Conservation (phyloP, 1,140 invertebrate genomes). For the Matsumurasca onukii region DNA sequence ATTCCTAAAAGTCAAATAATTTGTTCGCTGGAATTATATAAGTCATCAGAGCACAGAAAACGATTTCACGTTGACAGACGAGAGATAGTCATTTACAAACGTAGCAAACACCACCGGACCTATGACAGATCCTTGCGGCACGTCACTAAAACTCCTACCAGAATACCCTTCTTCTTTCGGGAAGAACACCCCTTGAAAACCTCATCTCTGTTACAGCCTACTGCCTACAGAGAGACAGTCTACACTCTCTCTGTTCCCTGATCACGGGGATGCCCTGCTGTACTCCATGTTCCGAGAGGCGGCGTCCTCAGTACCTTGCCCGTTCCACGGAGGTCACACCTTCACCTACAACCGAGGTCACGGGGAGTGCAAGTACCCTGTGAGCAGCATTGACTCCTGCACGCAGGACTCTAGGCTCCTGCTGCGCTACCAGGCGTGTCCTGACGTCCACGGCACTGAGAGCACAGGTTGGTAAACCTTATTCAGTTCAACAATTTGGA, state of each 20-base stretch:
- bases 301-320: conserved; percentile 65
- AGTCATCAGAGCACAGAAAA: too few relatives aligned
- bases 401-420: conserved; percentile 61
- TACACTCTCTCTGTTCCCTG: conserved; percentile 61
- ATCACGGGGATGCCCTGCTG: conserved; percentile 71
- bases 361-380: conserved; percentile 71
- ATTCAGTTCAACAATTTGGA: too few relatives aligned
- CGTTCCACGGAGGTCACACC: conserved; percentile 73
- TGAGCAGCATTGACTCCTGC: conserved; percentile 62
- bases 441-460: conserved; percentile 62
- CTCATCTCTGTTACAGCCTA: conserved; percentile 55
- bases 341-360: conserved; percentile 78
- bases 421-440: conserved; percentile 65
- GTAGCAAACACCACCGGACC: too few relatives aligned
- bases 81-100: too few relatives aligned
- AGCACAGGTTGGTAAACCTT: conserved; percentile 65
- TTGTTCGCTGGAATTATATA: too few relatives aligned
- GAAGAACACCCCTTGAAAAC: too few relatives aligned
- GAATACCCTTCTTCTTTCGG: too few relatives aligned
- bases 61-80: too few relatives aligned
- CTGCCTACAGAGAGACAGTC: conserved; percentile 53
- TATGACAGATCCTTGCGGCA: too few relatives aligned
- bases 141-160: too few relatives aligned
- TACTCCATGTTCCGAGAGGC: conserved; percentile 73
- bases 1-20: too few relatives aligned